Conservation (phyloP, 2,888 invertebrate genomes). For the Eupithecia insigniata region DNA sequence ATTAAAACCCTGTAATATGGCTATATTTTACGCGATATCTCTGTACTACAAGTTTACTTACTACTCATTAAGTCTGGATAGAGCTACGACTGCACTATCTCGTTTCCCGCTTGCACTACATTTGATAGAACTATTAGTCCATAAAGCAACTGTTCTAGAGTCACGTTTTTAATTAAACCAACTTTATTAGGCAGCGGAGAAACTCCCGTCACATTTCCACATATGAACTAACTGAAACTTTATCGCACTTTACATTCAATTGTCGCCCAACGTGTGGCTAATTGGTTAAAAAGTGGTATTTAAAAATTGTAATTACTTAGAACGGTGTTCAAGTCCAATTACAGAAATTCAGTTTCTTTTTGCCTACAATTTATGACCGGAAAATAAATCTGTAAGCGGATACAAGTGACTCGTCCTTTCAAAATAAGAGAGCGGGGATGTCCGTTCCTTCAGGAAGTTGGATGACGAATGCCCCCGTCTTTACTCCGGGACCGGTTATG, state of each 20-base stretch:
- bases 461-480: constrained; percentile 76
- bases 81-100: constrained; percentile 39
- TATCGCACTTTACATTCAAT: constrained; percentile 52
- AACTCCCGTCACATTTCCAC: constrained; percentile 62
- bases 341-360: constrained; percentile 53
- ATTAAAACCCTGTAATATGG: constrained; percentile 24
- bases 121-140: constrained; percentile 45
- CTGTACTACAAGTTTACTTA: constrained; percentile 40
- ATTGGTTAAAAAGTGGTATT: constrained; percentile 39
- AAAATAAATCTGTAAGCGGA: constrained; percentile 74
- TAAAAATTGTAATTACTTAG: constrained; percentile 45
- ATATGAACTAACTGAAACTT: constrained; percentile 58
- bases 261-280: constrained; percentile 56
- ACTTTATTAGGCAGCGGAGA: constrained; percentile 61
- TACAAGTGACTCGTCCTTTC: constrained; percentile 73
- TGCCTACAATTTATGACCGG: constrained; percentile 63
- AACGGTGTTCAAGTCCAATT: constrained; percentile 49
- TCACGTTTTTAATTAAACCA: constrained; percentile 75
- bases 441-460: constrained; percentile 62
- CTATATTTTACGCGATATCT: constrained; percentile 31
- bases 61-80: constrained; percentile 36
- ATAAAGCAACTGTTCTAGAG: constrained; percentile 51
- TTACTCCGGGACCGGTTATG: constrained; percentile 73
- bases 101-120: constrained; percentile 39
- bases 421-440: constrained; percentile 66